These are phyloP conservation scores for Melanotaenia duboulayi DNA, from an alignment of 2,113 vertebrate genomes.

Conservation along the genomic window DNA sequence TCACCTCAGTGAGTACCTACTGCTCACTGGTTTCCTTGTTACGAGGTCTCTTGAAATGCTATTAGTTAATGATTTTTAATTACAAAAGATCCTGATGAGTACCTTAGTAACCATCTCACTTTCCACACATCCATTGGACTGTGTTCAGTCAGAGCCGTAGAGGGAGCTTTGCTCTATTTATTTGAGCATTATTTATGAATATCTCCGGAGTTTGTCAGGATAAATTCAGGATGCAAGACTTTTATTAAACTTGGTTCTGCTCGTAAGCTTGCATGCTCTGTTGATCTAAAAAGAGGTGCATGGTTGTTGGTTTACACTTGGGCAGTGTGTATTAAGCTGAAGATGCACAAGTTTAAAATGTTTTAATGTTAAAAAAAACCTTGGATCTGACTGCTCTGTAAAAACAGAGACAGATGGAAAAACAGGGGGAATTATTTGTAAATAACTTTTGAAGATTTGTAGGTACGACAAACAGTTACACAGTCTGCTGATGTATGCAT, in stretches of 20 bases:
- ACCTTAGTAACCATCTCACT: constrained; percentile 1
- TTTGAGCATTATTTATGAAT: neutral
- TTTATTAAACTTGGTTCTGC: neutral
- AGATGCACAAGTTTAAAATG: neutral
- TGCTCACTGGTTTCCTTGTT: neutral
- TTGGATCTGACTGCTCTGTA: neutral
- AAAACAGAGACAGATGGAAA: too few species aligned
- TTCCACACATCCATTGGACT: neutral
- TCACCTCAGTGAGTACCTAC: neutral
- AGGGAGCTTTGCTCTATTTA: constrained; percentile 6
- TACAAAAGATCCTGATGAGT: neutral
- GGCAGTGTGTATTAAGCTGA: neutral
- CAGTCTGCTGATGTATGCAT: too few species aligned
- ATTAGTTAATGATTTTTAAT: neutral
- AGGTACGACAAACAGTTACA: too few species aligned
- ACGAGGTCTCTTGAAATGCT: neutral
- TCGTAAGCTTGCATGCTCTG: neutral
- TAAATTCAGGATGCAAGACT: neutral
- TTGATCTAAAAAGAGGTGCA: neutral
- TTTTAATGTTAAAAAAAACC: neutral
- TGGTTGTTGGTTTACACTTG: neutral
- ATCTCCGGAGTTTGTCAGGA: neutral
- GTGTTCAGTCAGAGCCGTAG: neutral
- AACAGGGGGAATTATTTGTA: too few species aligned
- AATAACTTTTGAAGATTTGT: too few species aligned